Base-by-base conservation (phyloP, 2,888 invertebrate genomes). In the Thereva nobilitata region DNA sequence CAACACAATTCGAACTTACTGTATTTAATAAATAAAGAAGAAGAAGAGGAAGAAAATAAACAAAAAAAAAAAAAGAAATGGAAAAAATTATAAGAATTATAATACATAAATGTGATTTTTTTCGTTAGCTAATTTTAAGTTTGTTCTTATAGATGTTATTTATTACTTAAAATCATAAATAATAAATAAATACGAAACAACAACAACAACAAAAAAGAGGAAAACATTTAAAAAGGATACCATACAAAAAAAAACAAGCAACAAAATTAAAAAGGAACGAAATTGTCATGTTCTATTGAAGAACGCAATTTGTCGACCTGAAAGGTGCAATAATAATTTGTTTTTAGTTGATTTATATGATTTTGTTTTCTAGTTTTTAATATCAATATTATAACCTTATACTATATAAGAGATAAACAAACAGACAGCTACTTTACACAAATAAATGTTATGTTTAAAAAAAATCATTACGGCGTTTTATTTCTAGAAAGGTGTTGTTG, bases 371-470 rank as follows among this genome's bases (percentile, higher is more conserved):
- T 45, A 50, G 40, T 61, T 61, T 34, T 61, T 40, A 59, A 49
- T 61, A 50, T 47, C 50, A 23, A 61, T 44, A 23, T 23, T 23
- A 50, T 61, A 61, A 23, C 45, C 45, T 50, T 53, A 37, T 61
- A 61, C 61, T 40, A 40, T 61, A 61, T 61, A 61, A 50, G 41
- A 61, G 50, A 61, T 61, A 61, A 64, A 44, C 23, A 23, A 23
- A 23, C 23, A 23, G 23, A 44, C 64, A 64, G 53, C 64, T 64
- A 64, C 64, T 64, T 64, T 64, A 64, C 64, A 64, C 64, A 64
- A 64, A 64, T 64, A 64, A 64, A 64, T 64, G 64, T 64, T 64
- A 64, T 64, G 64, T 64, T 64, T 53, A 64, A 64, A 23, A 52
- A 23, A 23, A 23, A 23, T 23, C 2, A 53, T 23, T 34, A 23